Conservation (phyloP, 2,888 invertebrate species). For the Dione vanillae region DNA sequence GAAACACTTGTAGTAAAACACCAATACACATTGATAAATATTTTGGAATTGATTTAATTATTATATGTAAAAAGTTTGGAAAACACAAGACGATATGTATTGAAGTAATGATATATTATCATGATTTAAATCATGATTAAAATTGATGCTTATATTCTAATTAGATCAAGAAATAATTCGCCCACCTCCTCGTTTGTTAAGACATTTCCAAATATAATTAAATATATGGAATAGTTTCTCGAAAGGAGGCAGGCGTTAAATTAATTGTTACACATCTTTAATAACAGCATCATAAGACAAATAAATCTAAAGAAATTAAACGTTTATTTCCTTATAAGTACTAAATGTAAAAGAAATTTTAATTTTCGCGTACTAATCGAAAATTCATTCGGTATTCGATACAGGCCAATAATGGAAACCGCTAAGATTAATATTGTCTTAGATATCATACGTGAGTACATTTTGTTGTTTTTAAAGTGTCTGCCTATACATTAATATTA, state of each 20-base stretch:
- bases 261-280: slow-evolving; percentile 13
- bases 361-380: slow-evolving; percentile 9
- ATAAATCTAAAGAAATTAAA: slow-evolving; percentile 18
- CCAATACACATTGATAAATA: slow-evolving; percentile 18
- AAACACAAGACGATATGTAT: slow-evolving; percentile 52
- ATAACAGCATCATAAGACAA: slow-evolving; percentile 6
- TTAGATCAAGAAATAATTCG: background rate
- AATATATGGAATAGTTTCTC: slow-evolving; percentile 9
- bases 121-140: slow-evolving; percentile 34
- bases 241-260: slow-evolving; percentile 13
- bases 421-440: slow-evolving; percentile 30
- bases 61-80: slow-evolving; percentile 38
- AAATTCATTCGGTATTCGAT: background rate
- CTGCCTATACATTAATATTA: background rate
- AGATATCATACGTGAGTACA: slow-evolving; percentile 30
- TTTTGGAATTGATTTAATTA: slow-evolving; percentile 44
- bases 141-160: slow-evolving; percentile 28
- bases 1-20: slow-evolving; percentile 17
- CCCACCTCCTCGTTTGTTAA: background rate
- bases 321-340: background rate
- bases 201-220: slow-evolving; percentile 17
- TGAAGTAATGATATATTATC: slow-evolving; percentile 45
- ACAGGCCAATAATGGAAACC: slow-evolving; percentile 27
- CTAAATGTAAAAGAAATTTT: background rate
- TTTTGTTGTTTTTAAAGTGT: slow-evolving; percentile 2